phyloP scores from a whole-genome alignment of 2,797 vertebrate species.

The Odontamblyopus rebecca region DNA sequence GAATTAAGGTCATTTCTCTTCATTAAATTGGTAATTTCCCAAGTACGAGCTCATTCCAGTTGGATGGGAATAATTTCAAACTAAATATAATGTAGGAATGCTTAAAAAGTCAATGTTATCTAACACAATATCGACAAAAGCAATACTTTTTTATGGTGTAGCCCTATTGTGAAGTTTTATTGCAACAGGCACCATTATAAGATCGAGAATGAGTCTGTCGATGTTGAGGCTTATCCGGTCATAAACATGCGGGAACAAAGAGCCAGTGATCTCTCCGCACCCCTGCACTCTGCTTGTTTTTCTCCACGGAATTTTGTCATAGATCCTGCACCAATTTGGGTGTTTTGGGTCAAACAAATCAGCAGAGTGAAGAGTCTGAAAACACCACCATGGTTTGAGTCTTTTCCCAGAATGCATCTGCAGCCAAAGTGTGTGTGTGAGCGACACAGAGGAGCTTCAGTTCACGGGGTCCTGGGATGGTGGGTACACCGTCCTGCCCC shows the following conservation, averaged over 20 bases:
- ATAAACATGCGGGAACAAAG: conserved; percentile 50
- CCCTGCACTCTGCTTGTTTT: conserved; percentile 37
- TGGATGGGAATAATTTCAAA: conserved; percentile 32
- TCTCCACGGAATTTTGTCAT: conserved; percentile 53
- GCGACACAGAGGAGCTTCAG: conserved; percentile 69
- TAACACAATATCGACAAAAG: neutral
- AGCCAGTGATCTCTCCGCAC: conserved; percentile 38
- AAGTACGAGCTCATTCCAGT: conserved; percentile 33
- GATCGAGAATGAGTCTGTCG: conserved; percentile 31
- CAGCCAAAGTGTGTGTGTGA: conserved; percentile 51
- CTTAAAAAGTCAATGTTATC: neutral
- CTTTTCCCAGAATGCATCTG: conserved; percentile 46
- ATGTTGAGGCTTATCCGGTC: conserved; percentile 33
- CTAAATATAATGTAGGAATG: conserved; percentile 11
- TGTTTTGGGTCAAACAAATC: conserved; percentile 66
- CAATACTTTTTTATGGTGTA: neutral
- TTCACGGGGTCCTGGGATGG: conserved; percentile 59
- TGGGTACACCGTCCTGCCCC: conserved; percentile 58
- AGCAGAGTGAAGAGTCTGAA: conserved; percentile 65
- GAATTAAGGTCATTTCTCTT: conserved; percentile 64
- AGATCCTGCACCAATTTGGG: conserved; percentile 50
- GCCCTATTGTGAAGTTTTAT: conserved; percentile 32
- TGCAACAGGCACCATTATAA: conserved; percentile 17
- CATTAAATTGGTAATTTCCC: conserved; percentile 43
- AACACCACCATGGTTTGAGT: conserved; percentile 59